phyloP scores from a whole-genome alignment of 2,888 invertebrate genomes.

The Sarcophaga subvicina region DNA sequence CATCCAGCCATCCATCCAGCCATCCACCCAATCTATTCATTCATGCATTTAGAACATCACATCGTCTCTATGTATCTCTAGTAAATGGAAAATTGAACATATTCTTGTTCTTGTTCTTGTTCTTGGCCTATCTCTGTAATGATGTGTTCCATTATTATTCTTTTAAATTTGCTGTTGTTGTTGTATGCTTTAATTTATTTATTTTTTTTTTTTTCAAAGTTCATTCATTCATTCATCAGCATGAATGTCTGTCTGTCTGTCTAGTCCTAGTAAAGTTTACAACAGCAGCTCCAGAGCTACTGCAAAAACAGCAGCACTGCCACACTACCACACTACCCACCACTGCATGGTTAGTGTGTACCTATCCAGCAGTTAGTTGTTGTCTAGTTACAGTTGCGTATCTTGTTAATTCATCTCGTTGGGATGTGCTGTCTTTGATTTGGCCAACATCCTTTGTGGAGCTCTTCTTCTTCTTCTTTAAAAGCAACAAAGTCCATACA shows the following conservation, averaged over 20 bases:
- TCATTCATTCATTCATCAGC: conserved; percentile 68
- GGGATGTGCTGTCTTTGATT: conserved; percentile 43
- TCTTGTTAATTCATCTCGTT: conserved; percentile 68
- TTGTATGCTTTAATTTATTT: not conserved
- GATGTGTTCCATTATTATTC: not conserved
- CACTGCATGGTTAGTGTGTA: not conserved
- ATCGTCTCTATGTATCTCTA: too few species aligned
- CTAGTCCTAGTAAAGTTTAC: too few species aligned
- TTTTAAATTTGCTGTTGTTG: too few species aligned
- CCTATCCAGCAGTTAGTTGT: conserved; percentile 15
- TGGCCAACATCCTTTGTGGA: conserved; percentile 62
- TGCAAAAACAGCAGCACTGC: too few species aligned
- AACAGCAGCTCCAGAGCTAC: too few species aligned
- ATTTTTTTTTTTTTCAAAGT: not conserved
- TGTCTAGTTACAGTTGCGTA: conserved; percentile 63
- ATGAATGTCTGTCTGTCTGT: not conserved
- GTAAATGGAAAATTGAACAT: not conserved
- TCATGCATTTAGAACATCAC: not conserved
- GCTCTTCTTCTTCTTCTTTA: conserved; percentile 31
- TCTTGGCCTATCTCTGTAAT: not conserved
- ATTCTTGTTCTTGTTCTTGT: not conserved
- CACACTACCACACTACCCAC: too few species aligned
- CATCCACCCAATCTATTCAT: not conserved
- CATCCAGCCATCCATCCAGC: not conserved
- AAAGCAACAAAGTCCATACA: conserved; percentile 32